Conservation (phyloP, 2,797 vertebrate species). For the Chanos chanos region DNA sequence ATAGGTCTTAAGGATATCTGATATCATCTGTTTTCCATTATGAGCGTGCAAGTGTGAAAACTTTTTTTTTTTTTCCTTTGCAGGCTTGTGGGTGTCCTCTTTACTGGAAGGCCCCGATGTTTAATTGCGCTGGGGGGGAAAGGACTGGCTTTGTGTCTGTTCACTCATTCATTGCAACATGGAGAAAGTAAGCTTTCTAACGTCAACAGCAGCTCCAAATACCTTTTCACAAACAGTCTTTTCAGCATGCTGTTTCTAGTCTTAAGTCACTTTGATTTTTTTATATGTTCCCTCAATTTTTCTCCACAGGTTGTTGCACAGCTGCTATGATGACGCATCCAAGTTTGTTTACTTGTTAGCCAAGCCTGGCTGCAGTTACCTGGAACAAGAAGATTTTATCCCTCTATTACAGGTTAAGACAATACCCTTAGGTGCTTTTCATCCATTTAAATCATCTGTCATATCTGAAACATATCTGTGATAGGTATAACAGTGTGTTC, state of each 20-base stretch:
- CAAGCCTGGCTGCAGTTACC: constrained; percentile 82
- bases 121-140: constrained; percentile 88
- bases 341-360: constrained; percentile 88
- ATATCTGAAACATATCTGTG: too few relatives aligned
- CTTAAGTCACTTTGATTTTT: not conserved
- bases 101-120: constrained; percentile 97
- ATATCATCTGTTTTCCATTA: too few relatives aligned
- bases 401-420: constrained; percentile 87
- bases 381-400: constrained; percentile 96
- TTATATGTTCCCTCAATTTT: not conserved
- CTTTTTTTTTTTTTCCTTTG: too few relatives aligned
- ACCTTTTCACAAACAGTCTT: not conserved
- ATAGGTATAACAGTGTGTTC: not conserved
- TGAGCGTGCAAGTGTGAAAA: too few relatives aligned
- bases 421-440: too few relatives aligned
- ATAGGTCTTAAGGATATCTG: too few relatives aligned
- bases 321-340: constrained; percentile 89
- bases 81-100: constrained; percentile 92
- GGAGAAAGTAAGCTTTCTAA: constrained; percentile 87
- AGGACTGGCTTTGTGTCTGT: constrained; percentile 88
- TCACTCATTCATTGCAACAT: constrained; percentile 88
- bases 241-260: not conserved
- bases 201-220: not conserved
- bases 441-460: too few relatives aligned
- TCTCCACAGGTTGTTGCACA: constrained; percentile 77